Conservation (phyloP, 2,888 invertebrate genomes). For the Noctua janthe region DNA sequence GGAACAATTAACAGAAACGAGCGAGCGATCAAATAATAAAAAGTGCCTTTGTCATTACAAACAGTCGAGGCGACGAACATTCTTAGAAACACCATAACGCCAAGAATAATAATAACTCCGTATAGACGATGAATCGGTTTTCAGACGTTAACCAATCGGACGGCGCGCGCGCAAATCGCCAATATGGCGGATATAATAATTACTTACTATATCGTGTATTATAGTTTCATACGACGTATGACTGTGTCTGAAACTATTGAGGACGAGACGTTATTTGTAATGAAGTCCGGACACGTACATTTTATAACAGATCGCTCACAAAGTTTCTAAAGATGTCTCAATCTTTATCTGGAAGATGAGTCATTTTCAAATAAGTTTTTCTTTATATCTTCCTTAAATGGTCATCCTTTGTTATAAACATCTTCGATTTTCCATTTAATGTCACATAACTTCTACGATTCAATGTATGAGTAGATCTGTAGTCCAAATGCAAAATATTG, state of each 20-base stretch:
- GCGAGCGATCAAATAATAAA: conserved; percentile 88
- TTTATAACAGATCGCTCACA: conserved; percentile 56
- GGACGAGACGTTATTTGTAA: conserved; percentile 52
- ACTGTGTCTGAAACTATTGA: conserved; percentile 64
- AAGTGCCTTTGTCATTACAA: conserved; percentile 88
- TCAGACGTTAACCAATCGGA: conserved; percentile 78
- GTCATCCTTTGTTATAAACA: conserved; percentile 20
- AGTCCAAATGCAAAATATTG: neutral
- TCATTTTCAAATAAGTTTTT: conserved; percentile 42
- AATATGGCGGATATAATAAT: conserved; percentile 80
- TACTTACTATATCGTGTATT: conserved; percentile 64
- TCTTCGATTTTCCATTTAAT: conserved; percentile 17
- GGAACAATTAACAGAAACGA: conserved; percentile 88
- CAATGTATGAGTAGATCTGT: neutral
- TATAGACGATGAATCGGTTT: conserved; percentile 77
- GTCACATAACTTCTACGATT: neutral
- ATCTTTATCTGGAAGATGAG: conserved; percentile 43
- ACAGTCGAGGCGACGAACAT: conserved; percentile 77
- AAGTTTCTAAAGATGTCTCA: conserved; percentile 53
- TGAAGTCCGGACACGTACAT: conserved; percentile 63
- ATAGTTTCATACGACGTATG: conserved; percentile 60
- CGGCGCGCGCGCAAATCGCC: conserved; percentile 71
- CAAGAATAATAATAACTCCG: conserved; percentile 79
- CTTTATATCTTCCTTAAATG: conserved; percentile 49
- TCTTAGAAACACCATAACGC: conserved; percentile 82